Conservation (phyloP, 2,888 invertebrate species). For the Netelia fuscicornis region DNA sequence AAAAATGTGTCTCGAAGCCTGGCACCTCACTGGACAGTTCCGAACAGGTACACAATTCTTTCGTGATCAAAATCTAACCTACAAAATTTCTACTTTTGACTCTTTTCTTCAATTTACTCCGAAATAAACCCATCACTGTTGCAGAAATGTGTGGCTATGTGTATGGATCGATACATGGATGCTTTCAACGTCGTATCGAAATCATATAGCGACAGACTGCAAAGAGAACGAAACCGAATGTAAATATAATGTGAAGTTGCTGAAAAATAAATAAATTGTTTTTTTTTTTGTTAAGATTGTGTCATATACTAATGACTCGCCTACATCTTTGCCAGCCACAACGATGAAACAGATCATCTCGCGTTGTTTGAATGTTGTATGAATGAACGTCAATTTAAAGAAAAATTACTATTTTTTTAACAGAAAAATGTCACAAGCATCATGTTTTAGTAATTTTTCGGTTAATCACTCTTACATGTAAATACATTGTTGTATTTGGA, state of each 20-base stretch:
- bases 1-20: slow-evolving; percentile 96
- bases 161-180: slow-evolving; percentile 99
- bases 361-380: background rate
- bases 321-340: background rate
- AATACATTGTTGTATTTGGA: slow-evolving; percentile 73
- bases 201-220: slow-evolving; percentile 94
- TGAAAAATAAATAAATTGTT: slow-evolving; percentile 57
- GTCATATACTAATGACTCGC: slow-evolving; percentile 23
- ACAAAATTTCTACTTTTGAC: background rate
- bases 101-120: slow-evolving; percentile 19
- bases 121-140: slow-evolving; percentile 76
- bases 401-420: background rate
- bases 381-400: background rate
- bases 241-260: slow-evolving; percentile 80
- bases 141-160: slow-evolving; percentile 98
- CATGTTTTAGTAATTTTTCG: slow-evolving; percentile 1
- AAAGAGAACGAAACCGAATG: slow-evolving; percentile 90
- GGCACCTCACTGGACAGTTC: slow-evolving; percentile 95
- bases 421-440: background rate
- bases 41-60: slow-evolving; percentile 88
- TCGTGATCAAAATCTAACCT: slow-evolving; percentile 32
- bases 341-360: background rate
- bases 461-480: slow-evolving; percentile 58
- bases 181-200: slow-evolving; percentile 97
- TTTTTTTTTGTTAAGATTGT: slow-evolving; percentile 54